These are phyloP conservation scores for Portevinia maculata DNA, from an alignment of 2,888 invertebrate species.

Conservation along the genomic window DNA sequence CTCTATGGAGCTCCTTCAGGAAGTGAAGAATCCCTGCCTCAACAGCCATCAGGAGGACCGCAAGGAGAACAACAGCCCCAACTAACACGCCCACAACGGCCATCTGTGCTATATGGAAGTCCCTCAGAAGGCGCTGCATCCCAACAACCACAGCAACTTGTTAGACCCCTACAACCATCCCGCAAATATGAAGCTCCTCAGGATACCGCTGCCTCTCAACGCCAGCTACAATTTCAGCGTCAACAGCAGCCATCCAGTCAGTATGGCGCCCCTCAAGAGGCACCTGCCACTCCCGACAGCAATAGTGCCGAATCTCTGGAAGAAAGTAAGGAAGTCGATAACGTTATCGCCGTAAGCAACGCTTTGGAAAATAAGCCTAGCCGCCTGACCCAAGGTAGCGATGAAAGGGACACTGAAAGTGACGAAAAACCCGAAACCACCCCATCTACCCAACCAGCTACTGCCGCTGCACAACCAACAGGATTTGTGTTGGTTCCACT, in stretches of 20 bases:
- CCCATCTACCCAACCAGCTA: not conserved
- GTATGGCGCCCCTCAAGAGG: constrained; percentile 46
- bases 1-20: constrained; percentile 55
- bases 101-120: constrained; percentile 11
- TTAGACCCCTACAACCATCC: constrained; percentile 42
- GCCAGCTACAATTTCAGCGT: constrained; percentile 44
- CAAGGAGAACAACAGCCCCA: constrained; percentile 21
- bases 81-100: constrained; percentile 13
- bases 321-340: constrained; percentile 64
- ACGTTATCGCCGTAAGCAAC: constrained; percentile 43
- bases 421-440: constrained; percentile 58
- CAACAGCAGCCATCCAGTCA: constrained; percentile 50
- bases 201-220: constrained; percentile 34
- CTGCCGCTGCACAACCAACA: constrained; percentile 34
- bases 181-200: constrained; percentile 46
- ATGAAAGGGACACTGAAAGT: constrained; percentile 54
- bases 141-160: constrained; percentile 39
- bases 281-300: constrained; percentile 36
- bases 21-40: constrained; percentile 40
- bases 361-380: constrained; percentile 30
- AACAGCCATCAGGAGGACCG: constrained; percentile 55
- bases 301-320: constrained; percentile 54
- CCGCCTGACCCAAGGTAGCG: constrained; percentile 52
- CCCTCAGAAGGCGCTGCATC: constrained; percentile 22
- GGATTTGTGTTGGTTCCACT: constrained; percentile 52